Evolutionary conservation across 2,888 invertebrate species (phyloP).

Genomic region (Drosophila mimetica): DNA sequence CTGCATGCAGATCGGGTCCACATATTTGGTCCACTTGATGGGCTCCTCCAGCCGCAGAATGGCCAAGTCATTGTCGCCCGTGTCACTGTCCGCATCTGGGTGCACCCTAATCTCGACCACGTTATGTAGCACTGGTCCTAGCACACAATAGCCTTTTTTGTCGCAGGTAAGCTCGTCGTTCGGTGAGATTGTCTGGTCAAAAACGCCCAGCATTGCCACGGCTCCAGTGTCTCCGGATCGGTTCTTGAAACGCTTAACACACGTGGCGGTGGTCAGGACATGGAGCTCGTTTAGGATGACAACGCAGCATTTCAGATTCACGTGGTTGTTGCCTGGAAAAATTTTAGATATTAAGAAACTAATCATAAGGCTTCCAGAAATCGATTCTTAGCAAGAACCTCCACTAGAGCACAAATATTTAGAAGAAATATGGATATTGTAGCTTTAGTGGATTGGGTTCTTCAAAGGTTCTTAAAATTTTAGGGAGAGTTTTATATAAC

Average conservation of each 20-base stretch:
- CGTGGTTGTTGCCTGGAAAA: constrained; percentile 8
- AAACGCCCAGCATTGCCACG: constrained; percentile 53
- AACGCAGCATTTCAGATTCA: constrained; percentile 46
- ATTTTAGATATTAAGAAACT: too few relatives aligned
- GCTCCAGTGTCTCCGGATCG: constrained; percentile 13
- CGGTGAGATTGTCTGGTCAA: constrained; percentile 34
- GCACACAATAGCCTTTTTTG: constrained; percentile 57
- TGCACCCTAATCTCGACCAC: constrained; percentile 53
- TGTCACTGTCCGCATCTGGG: constrained; percentile 56
- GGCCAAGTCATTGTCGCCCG: constrained; percentile 57
- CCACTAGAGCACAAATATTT: too few relatives aligned
- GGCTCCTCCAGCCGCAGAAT: constrained; percentile 44
- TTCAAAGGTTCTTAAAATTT: too few relatives aligned
- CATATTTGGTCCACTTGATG: constrained; percentile 42
- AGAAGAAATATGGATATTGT: too few relatives aligned
- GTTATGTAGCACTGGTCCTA: constrained; percentile 42
- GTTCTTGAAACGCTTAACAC: constrained; percentile 43
- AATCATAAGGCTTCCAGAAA: too few relatives aligned
- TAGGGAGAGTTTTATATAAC: too few relatives aligned
- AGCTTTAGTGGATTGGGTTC: too few relatives aligned
- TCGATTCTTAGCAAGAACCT: too few relatives aligned
- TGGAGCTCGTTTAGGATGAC: constrained; percentile 48
- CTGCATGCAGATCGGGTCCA: constrained; percentile 57
- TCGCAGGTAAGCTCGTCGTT: constrained; percentile 46
- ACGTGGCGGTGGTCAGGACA: constrained; percentile 58